Evolutionary conservation across 1,140 invertebrate species (phyloP).

Genomic region (Teleogryllus occipitalis): DNA sequence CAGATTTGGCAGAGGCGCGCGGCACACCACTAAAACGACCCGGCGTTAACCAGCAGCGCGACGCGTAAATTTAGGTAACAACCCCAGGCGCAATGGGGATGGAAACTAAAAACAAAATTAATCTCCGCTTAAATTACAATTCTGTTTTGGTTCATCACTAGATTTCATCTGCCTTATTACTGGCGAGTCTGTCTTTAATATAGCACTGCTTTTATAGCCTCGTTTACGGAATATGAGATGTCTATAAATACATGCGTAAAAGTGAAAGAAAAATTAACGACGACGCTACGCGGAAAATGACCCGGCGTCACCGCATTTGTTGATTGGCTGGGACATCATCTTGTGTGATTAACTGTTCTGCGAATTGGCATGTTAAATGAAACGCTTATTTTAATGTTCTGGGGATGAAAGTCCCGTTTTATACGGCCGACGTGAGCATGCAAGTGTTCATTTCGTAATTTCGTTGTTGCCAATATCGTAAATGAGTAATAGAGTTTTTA

Average conservation of each 20-base stretch:
- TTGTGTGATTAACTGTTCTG: background rate
- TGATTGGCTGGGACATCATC: background rate
- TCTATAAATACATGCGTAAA: conserved; percentile 5
- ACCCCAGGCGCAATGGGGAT: background rate
- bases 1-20: background rate
- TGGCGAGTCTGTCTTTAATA: conserved; percentile 4
- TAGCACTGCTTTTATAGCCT: background rate
- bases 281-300: background rate
- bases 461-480: background rate
- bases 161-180: conserved; percentile 4
- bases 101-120: conserved; percentile 1
- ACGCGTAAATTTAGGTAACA: conserved; percentile 4
- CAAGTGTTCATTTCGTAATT: background rate
- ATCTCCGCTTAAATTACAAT: conserved; percentile 1
- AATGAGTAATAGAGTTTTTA: conserved; percentile 1
- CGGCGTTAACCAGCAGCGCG: background rate
- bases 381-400: background rate
- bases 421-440: background rate
- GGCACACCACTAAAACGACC: background rate
- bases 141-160: conserved; percentile 1
- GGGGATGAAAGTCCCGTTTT: background rate
- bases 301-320: background rate
- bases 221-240: conserved; percentile 4
- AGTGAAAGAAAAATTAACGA: background rate
- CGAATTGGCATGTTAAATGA: conserved; percentile 1